phyloP scores from a whole-genome alignment of 2,113 vertebrate species.

The Lethenteron reissneri region DNA sequence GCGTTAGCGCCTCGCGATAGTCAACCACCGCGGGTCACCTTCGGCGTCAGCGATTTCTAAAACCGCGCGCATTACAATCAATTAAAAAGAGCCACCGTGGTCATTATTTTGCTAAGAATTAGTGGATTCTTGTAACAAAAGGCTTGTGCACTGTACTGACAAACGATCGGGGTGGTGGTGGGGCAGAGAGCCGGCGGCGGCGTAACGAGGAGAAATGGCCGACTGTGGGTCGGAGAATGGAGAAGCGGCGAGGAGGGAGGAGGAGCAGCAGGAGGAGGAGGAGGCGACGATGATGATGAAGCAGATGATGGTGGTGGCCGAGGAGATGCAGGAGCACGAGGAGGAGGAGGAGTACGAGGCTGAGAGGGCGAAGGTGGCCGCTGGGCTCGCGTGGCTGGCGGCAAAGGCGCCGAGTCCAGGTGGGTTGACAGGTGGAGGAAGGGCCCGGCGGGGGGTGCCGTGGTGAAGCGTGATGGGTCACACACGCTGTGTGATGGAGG shows the following conservation, averaged over 20 bases:
- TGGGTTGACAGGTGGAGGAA: slow-evolving; percentile 24
- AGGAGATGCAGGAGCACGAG: not conserved
- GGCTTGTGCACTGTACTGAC: too few relatives aligned
- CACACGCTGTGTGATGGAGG: not conserved
- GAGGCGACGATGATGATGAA: slow-evolving; percentile 1
- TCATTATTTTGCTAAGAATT: too few relatives aligned
- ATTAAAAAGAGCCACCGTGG: too few relatives aligned
- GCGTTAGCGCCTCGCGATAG: too few relatives aligned
- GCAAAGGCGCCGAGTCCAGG: slow-evolving; percentile 86
- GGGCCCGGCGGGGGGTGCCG: not conserved
- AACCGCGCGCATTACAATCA: too few relatives aligned
- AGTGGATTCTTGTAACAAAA: too few relatives aligned
- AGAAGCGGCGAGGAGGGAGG: not conserved
- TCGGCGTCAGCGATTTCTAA: too few relatives aligned
- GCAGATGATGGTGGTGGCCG: not conserved
- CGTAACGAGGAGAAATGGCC: too few relatives aligned
- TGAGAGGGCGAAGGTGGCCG: slow-evolving; percentile 62
- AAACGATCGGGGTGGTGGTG: too few relatives aligned
- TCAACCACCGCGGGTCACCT: too few relatives aligned
- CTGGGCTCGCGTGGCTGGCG: slow-evolving; percentile 79
- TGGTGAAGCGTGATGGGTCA: not conserved
- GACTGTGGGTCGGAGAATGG: not conserved
- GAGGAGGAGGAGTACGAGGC: slow-evolving; percentile 47
- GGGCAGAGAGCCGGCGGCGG: too few relatives aligned
- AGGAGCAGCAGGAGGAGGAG: not conserved